These are phyloP conservation scores for Pungitius pungitius DNA, from an alignment of 2,113 vertebrate species.

Conservation along the genomic window DNA sequence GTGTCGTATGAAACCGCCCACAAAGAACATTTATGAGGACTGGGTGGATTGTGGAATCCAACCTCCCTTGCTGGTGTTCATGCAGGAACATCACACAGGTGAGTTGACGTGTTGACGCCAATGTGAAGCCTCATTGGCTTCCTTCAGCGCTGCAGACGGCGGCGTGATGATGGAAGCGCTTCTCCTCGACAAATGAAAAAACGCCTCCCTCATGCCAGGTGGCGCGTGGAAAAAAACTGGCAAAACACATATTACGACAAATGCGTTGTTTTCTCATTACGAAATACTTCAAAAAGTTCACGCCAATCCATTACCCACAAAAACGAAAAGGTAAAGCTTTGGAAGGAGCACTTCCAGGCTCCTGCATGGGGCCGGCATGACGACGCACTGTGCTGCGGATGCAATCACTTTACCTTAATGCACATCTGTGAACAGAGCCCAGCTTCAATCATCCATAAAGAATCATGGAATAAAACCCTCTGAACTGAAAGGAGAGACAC, in stretches of 20 bases:
- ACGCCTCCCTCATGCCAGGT: not conserved
- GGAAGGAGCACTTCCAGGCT: not conserved
- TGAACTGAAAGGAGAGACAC: not conserved
- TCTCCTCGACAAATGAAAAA: conserved; percentile 6
- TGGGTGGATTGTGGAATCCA: not conserved
- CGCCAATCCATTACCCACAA: not conserved
- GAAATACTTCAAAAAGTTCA: not conserved
- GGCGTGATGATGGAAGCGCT: not conserved
- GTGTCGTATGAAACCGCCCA: not conserved
- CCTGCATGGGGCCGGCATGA: conserved; percentile 1
- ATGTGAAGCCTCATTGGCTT: not conserved
- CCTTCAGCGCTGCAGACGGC: not conserved
- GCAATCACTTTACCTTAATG: conserved; percentile 17
- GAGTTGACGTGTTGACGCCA: not conserved
- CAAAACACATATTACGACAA: not conserved
- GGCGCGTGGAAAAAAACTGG: not conserved
- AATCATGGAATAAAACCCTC: conserved; percentile 5
- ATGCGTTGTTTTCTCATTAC: not conserved
- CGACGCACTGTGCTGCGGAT: not conserved
- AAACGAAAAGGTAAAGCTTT: conserved; percentile 1
- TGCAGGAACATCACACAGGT: not conserved
- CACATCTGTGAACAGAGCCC: not conserved
- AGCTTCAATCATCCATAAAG: not conserved
- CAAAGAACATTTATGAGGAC: not conserved
- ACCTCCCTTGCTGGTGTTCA: not conserved